These are phyloP conservation scores for Stichodactyla helianthus DNA, from an alignment of 64 coral and sea anemone genomes.

Conservation along the genomic window DNA sequence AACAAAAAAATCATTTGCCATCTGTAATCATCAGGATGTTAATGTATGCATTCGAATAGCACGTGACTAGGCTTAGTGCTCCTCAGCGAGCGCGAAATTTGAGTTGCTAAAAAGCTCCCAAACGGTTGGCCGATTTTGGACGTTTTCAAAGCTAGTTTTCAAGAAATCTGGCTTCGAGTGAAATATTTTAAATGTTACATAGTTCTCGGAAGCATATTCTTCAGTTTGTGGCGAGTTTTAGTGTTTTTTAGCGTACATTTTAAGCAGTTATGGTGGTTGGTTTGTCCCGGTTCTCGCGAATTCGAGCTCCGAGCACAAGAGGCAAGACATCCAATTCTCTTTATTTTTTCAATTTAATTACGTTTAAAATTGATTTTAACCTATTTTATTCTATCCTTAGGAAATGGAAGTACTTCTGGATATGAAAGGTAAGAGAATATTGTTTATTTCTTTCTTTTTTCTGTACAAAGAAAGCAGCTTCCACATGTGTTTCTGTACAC, in stretches of 20 bases:
- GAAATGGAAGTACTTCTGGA: constrained; percentile 6
- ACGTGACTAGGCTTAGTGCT: constrained; percentile 24
- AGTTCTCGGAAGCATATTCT: not conserved
- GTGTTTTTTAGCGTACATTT: not conserved
- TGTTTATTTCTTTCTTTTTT: constrained; percentile 6
- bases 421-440: not conserved
- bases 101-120: not conserved
- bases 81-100: constrained; percentile 24
- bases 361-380: not conserved
- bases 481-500: not conserved
- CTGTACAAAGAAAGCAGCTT: constrained; percentile 51
- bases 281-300: constrained; percentile 2
- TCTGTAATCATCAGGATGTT: not conserved
- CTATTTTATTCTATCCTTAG: not conserved
- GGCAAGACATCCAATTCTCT: not conserved
- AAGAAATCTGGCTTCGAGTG: not conserved
- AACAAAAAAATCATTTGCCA: not conserved
- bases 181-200: not conserved
- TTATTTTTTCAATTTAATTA: not conserved
- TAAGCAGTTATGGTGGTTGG: not conserved
- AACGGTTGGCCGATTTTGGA: not conserved
- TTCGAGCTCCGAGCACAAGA: constrained; percentile 14
- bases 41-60: not conserved
- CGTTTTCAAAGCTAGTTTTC: not conserved
- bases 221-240: not conserved